Evolutionary conservation across 2,113 vertebrate genomes (phyloP).

Genomic region (Caloenas nicobarica): DNA sequence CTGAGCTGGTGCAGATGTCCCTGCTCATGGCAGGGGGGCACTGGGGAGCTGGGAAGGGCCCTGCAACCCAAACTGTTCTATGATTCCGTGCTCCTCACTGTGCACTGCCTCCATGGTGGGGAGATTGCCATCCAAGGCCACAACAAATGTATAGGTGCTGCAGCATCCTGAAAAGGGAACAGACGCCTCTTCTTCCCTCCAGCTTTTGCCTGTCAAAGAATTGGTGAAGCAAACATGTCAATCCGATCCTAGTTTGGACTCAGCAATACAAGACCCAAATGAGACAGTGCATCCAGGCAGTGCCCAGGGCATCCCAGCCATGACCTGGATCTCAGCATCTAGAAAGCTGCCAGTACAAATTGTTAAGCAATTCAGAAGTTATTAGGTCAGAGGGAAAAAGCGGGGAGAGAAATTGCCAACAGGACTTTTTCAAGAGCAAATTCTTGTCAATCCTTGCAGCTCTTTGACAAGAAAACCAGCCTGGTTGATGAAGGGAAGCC

Average conservation of each 20-base stretch:
- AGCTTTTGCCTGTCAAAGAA: background rate
- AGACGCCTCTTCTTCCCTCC: background rate
- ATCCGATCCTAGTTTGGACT: background rate
- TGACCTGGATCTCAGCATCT: background rate
- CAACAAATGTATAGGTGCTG: background rate
- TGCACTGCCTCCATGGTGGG: rapidly evolving
- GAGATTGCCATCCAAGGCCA: background rate
- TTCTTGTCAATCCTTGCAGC: background rate
- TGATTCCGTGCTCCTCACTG: too few species aligned
- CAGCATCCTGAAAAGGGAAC: background rate
- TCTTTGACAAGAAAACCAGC: background rate
- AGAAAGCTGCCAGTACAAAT: background rate
- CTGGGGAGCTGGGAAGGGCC: too few species aligned
- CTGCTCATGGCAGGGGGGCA: too few species aligned
- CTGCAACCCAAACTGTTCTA: too few species aligned
- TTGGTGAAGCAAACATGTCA: background rate
- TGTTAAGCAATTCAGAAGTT: background rate
- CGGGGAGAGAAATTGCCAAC: background rate
- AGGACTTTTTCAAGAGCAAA: background rate
- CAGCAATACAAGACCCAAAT: background rate
- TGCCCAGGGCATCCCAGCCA: background rate
- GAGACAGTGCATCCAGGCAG: background rate
- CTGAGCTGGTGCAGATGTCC: too few species aligned
- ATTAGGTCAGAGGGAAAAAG: background rate
- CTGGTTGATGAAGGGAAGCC: background rate